phyloP scores from a whole-genome alignment of 2,113 vertebrate genomes.

The Mormyrus lacerda region DNA sequence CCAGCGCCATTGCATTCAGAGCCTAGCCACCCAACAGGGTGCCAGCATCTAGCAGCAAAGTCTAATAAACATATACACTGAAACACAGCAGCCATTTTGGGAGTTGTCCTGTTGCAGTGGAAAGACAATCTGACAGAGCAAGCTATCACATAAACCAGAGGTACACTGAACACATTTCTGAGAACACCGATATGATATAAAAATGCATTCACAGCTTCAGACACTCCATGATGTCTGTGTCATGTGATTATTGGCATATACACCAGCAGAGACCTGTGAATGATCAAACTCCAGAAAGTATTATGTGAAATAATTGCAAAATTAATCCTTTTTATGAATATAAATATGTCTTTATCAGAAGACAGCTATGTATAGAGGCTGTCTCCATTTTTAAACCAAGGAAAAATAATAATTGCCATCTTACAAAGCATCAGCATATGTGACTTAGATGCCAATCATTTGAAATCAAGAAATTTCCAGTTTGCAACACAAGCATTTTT shows the following conservation, averaged over 20 bases:
- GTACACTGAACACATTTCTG: not conserved
- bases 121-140: not conserved
- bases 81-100: constrained; percentile 12
- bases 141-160: not conserved
- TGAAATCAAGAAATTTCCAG: constrained; percentile 21
- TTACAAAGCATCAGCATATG: not conserved
- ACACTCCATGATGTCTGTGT: not conserved
- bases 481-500: constrained; percentile 17
- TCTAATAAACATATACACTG: not conserved
- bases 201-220: not conserved
- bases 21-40: not conserved
- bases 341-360: not conserved
- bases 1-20: not conserved
- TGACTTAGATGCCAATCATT: constrained; percentile 9
- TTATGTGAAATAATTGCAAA: not conserved
- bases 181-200: not conserved
- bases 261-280: not conserved
- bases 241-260: not conserved
- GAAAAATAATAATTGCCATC: not conserved
- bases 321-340: not conserved
- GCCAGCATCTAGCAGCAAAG: not conserved
- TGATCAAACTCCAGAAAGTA: not conserved
- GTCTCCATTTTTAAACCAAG: not conserved
- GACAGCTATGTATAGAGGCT: not conserved
- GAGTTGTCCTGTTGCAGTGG: not conserved